Evolutionary conservation across 64 coral and sea anemone species (phyloP), one percentile per base, ranked within the genome.

Genomic region (Dendrophyllia cribrosa): DNA sequence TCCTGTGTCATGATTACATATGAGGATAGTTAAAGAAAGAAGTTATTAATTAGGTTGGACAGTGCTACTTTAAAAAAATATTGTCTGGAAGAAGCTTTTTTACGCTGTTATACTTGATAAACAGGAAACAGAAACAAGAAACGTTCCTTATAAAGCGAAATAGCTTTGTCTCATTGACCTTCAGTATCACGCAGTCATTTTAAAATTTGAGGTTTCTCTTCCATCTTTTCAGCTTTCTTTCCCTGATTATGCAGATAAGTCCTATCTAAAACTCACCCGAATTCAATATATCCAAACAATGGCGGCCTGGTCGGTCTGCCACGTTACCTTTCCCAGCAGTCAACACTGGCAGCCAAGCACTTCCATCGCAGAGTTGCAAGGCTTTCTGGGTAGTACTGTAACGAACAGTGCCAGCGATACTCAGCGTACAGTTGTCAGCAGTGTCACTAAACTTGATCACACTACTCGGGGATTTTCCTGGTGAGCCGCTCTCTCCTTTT

Each of bases 331-430:
- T 93, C 5, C 77, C 75, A 6, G 52, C 65, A 67, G 70, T 69
- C 34, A 88, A n/a, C 21, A 96, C 11, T 2, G 60, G 12, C 70
- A 89, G 49, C 95, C 95, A 96, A 8, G 17, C 43, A 25, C 59
- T 77, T 46, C 93, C 93, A 79, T 95, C 91, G 64, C 93, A 95
- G 2, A 95, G 82, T 74, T 87, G 75, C 83, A 91, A 87, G n/a
- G 82, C 43, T 43, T 78, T 92, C 5, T 86, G 82, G 62, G 82
- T 55, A 53, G 46, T 7, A 53, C 22, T 56, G 59, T 86, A 92
- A 67, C 90, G 82, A 75, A 92, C 74, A 6, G 85, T 70, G 19
- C 92, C 92, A 55, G 86, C 92, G 14, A 21, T 94, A 3, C 15
- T 46, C 46, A 3, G 25, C 10, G 59, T 77, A 19, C 90, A 92